Conservation (phyloP, 2,113 vertebrate genomes). For the Clarias magur region DNA sequence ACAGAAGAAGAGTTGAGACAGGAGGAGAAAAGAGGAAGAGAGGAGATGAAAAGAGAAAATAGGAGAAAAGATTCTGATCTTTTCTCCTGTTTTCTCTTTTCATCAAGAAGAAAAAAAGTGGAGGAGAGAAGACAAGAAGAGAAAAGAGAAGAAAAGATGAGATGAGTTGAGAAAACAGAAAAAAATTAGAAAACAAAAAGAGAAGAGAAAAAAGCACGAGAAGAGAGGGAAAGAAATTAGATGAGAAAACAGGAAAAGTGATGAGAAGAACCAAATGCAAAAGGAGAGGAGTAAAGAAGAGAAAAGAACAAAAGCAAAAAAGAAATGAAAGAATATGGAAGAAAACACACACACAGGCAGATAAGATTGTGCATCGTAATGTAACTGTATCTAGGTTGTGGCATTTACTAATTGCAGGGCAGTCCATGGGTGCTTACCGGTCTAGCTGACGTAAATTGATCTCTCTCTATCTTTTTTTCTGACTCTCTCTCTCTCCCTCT, state of each 20-base stretch:
- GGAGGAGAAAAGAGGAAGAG: slow-evolving; percentile 35
- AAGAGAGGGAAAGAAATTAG: slow-evolving; percentile 55
- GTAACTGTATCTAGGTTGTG: slow-evolving; percentile 50
- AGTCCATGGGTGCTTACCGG: slow-evolving; percentile 42
- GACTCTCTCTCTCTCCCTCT: neutral
- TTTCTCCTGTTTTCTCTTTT: too few species aligned
- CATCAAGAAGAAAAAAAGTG: slow-evolving; percentile 49
- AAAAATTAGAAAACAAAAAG: neutral
- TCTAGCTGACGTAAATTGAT: slow-evolving; percentile 45
- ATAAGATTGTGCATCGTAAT: slow-evolving; percentile 33
- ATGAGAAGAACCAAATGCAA: slow-evolving; percentile 40
- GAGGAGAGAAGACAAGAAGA: slow-evolving; percentile 52
- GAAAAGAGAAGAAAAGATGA: slow-evolving; percentile 20
- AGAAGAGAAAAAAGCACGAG: slow-evolving; percentile 42
- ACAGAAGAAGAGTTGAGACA: neutral
- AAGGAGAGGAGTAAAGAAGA: slow-evolving; percentile 56
- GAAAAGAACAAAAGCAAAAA: too few species aligned
- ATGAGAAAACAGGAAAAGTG: too few species aligned
- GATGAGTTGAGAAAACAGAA: neutral
- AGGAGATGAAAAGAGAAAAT: slow-evolving; percentile 43
- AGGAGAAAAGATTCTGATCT: slow-evolving; percentile 31
- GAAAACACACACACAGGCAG: slow-evolving; percentile 15
- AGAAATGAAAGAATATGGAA: too few species aligned
- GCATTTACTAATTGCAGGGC: slow-evolving; percentile 51
- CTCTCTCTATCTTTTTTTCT: slow-evolving; percentile 18